A percentile compares a stretch with the other conserved stretches of the same genome.
Evolutionary conservation across 2,888 invertebrate genomes (phyloP).

Genomic region (Pomacea canaliculata): DNA sequence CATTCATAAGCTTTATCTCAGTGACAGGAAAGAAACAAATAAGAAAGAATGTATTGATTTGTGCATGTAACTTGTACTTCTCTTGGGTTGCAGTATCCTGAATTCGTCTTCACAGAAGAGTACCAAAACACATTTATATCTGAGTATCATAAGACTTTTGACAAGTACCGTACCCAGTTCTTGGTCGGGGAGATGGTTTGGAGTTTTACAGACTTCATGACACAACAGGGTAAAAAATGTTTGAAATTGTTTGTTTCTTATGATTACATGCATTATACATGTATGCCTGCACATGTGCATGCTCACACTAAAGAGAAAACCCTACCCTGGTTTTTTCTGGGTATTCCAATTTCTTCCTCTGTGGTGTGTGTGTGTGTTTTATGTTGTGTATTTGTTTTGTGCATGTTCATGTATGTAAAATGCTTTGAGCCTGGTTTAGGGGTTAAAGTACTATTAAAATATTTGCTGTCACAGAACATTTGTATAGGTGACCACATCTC

Average conservation of each 20-base stretch:
- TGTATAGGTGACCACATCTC: too few relatives aligned
- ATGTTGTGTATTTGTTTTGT: too few relatives aligned
- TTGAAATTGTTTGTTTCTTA: background rate
- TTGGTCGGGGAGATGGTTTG: conserved; percentile 97
- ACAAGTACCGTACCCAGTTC: conserved; percentile 78
- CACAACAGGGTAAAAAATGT: conserved; percentile 76
- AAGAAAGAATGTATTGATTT: too few relatives aligned
- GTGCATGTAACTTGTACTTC: too few relatives aligned
- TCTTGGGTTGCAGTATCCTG: conserved; percentile 70
- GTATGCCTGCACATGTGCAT: background rate
- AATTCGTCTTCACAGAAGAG: conserved; percentile 93
- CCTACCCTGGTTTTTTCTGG: background rate
- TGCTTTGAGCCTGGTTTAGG: too few relatives aligned
- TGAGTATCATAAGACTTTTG: conserved; percentile 92
- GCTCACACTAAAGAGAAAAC: too few relatives aligned
- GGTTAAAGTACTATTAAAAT: too few relatives aligned
- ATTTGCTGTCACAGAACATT: too few relatives aligned
- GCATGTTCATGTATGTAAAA: too few relatives aligned
- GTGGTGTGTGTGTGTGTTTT: too few relatives aligned
- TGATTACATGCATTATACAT: background rate
- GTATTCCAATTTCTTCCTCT: background rate
- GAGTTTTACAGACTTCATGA: conserved; percentile 99
- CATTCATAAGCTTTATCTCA: too few relatives aligned
- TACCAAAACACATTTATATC: conserved; percentile 88
- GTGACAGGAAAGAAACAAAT: too few relatives aligned